phyloP scores from a whole-genome alignment of 2,113 vertebrate genomes.

The Gallinago media region DNA sequence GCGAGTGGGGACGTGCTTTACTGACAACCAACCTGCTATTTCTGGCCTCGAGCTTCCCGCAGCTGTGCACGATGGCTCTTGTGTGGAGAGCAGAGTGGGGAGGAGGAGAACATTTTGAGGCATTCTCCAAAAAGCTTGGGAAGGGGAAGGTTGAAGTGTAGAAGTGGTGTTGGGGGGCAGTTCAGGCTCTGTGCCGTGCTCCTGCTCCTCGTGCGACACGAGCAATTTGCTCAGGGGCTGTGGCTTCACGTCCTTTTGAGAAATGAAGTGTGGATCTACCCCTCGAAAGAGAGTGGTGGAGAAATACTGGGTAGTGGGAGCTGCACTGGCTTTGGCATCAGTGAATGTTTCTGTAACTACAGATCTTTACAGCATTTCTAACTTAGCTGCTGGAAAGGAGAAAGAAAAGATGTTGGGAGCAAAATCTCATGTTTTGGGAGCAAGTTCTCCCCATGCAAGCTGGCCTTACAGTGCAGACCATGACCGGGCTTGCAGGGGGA shows the following conservation, averaged over 20 bases:
- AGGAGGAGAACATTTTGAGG: accelerated
- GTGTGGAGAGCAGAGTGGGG: neutral
- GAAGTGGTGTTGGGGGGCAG: accelerated
- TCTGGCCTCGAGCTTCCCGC: neutral
- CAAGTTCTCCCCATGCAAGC: neutral
- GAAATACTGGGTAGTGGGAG: neutral
- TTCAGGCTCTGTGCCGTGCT: neutral
- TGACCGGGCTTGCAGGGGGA: accelerated
- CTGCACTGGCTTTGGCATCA: neutral
- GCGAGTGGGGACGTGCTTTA: accelerated
- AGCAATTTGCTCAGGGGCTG: neutral
- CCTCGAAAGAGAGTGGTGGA: neutral
- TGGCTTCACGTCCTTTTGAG: neutral
- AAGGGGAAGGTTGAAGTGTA: neutral
- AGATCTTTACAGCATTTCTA: neutral
- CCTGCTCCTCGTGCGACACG: accelerated
- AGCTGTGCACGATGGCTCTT: neutral
- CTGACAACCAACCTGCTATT: slow-evolving; percentile 4
- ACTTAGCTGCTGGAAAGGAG: neutral
- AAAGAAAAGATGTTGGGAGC: neutral
- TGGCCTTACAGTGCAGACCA: neutral
- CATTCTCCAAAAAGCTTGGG: neutral
- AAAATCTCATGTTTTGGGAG: neutral
- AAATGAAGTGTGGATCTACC: neutral
- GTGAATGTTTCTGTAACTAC: neutral